These are phyloP conservation scores for Diachrysia chrysitis DNA, from an alignment of 2,888 invertebrate genomes.

Conservation along the genomic window DNA sequence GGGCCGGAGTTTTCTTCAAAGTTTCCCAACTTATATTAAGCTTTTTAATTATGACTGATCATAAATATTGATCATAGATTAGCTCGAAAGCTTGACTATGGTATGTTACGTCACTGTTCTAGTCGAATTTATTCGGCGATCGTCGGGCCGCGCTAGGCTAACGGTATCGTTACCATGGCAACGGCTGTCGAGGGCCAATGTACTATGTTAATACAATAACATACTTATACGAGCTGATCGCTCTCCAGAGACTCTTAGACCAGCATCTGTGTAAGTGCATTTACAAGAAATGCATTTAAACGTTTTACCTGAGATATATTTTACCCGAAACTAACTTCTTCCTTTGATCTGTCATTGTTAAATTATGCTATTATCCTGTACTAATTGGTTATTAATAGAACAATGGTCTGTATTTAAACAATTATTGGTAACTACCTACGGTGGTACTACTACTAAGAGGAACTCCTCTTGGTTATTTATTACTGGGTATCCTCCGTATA, in stretches of 20 bases:
- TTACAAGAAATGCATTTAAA: too few species aligned
- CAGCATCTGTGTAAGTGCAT: constrained; percentile 19
- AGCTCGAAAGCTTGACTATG: constrained; percentile 40
- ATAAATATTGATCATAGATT: constrained; percentile 32
- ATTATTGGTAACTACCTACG: not conserved
- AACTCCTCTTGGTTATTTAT: not conserved
- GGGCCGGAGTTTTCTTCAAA: not conserved
- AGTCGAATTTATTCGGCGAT: constrained; percentile 48
- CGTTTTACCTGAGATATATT: too few species aligned
- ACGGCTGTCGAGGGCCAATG: constrained; percentile 56
- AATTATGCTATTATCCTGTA: not conserved
- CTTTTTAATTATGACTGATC: not conserved
- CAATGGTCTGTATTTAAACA: not conserved
- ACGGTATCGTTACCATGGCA: constrained; percentile 57
- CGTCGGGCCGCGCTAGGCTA: constrained; percentile 41
- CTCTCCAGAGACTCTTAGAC: constrained; percentile 23
- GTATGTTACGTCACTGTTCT: constrained; percentile 40
- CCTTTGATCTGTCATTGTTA: not conserved
- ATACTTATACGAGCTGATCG: constrained; percentile 40
- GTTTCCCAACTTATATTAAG: not conserved
- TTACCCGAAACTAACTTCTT: not conserved
- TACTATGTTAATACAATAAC: constrained; percentile 59
- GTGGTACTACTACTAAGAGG: too few species aligned
- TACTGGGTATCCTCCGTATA: not conserved
- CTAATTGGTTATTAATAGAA: not conserved